Percentiles rank a stretch among this genome's conserved stretches.
phyloP scores from a whole-genome alignment of 2,888 invertebrate species.

The Drosophila nr. fundita region DNA sequence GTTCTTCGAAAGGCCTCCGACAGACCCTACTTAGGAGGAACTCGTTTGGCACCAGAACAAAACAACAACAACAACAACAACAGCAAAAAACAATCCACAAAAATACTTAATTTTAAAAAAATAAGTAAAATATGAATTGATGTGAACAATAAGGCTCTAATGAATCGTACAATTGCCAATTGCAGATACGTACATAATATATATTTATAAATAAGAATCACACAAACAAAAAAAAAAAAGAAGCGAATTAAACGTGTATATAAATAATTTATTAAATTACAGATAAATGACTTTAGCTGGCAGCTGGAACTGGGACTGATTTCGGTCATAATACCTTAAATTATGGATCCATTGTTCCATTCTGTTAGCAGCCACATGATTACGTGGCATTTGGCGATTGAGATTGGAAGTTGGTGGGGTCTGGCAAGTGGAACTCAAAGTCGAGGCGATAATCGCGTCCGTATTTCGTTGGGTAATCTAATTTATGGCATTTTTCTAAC shows the following conservation, averaged over 20 bases:
- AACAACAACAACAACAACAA: slow-evolving; percentile 5
- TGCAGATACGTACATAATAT: slow-evolving; percentile 23
- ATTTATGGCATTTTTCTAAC: slow-evolving; percentile 78
- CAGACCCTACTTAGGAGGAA: slow-evolving; percentile 50
- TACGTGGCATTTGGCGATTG: slow-evolving; percentile 28
- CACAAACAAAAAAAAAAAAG: neutral
- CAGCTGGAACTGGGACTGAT: slow-evolving; percentile 28
- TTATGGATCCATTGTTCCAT: slow-evolving; percentile 73
- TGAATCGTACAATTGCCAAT: slow-evolving; percentile 60
- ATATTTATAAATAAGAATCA: slow-evolving; percentile 36
- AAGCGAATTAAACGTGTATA: slow-evolving; percentile 61
- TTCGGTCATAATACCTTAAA: slow-evolving; percentile 73
- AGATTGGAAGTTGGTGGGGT: slow-evolving; percentile 1
- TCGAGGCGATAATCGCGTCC: slow-evolving; percentile 64
- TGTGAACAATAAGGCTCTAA: slow-evolving; percentile 67
- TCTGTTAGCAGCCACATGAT: slow-evolving; percentile 38
- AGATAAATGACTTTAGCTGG: slow-evolving; percentile 46
- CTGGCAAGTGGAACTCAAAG: slow-evolving; percentile 42
- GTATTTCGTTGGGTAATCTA: slow-evolving; percentile 70
- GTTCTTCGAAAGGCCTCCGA: slow-evolving; percentile 58
- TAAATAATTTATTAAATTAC: slow-evolving; percentile 75
- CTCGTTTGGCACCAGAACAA: slow-evolving; percentile 52
- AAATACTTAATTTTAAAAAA: slow-evolving; percentile 47
- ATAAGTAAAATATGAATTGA: slow-evolving; percentile 32
- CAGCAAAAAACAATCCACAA: slow-evolving; percentile 26